phyloP scores from a whole-genome alignment of 53 echinoderm and acorn worm genomes.

The Antedon mediterranea region DNA sequence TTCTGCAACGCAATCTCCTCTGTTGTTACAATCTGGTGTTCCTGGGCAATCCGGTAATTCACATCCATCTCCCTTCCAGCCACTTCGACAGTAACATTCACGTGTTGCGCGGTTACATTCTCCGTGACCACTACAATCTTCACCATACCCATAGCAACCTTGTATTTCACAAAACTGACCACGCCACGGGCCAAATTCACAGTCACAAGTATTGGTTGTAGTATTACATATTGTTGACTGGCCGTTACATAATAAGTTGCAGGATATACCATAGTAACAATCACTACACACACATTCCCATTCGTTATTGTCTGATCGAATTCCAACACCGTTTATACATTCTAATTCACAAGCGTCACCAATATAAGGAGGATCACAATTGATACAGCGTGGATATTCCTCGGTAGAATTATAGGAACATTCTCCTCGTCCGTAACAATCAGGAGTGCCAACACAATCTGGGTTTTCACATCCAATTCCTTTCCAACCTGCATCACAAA shows the following conservation, averaged over 20 bases:
- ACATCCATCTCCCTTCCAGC: slow-evolving; percentile 71
- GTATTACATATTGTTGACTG: slow-evolving; percentile 24
- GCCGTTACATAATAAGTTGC: slow-evolving; percentile 41
- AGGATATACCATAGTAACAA: slow-evolving; percentile 60
- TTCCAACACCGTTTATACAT: slow-evolving; percentile 36
- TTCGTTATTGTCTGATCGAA: slow-evolving; percentile 33
- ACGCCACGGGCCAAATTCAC: slow-evolving; percentile 67
- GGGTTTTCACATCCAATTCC: slow-evolving; percentile 70
- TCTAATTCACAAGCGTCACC: slow-evolving; percentile 67
- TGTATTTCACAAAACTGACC: slow-evolving; percentile 48
- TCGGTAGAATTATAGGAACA: slow-evolving; percentile 44
- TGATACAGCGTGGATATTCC: slow-evolving; percentile 44
- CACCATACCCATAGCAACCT: slow-evolving; percentile 55
- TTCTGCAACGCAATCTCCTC: slow-evolving; percentile 41
- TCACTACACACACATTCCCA: slow-evolving; percentile 65
- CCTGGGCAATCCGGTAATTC: slow-evolving; percentile 75
- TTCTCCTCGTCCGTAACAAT: slow-evolving; percentile 50
- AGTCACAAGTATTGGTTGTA: slow-evolving; percentile 44
- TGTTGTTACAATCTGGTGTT: slow-evolving; percentile 58
- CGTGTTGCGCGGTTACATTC: slow-evolving; percentile 51
- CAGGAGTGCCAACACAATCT: slow-evolving; percentile 71
- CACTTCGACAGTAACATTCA: slow-evolving; percentile 43
- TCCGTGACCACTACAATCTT: slow-evolving; percentile 68
- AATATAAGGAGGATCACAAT: slow-evolving; percentile 52
- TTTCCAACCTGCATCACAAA: slow-evolving; percentile 83